These are phyloP conservation scores for Pogonognathellus flavescens DNA, from an alignment of 1,140 invertebrate species.

Conservation along the genomic window DNA sequence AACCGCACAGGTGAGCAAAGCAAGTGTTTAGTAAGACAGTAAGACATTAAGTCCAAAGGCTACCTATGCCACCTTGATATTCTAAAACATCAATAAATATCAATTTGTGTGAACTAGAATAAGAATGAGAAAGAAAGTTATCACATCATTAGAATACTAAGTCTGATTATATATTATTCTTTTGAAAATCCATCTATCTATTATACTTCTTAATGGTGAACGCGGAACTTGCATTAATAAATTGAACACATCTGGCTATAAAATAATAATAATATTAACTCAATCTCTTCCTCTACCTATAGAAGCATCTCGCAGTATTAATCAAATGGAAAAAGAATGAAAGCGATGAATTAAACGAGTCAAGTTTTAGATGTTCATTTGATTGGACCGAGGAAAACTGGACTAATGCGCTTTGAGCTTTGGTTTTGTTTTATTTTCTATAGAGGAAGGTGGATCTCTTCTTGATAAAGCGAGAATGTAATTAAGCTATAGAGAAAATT, in stretches of 20 bases:
- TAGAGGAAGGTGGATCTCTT: constrained; percentile 14
- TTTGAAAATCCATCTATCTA: no score
- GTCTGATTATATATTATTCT: neutral
- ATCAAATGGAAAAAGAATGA: constrained; percentile 33
- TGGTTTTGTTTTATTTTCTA: constrained; percentile 27
- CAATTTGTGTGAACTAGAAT: constrained; percentile 5
- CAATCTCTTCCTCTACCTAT: no score
- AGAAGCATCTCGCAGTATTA: no score
- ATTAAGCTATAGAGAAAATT: constrained; percentile 50
- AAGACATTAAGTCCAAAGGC: neutral
- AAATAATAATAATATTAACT: neutral
- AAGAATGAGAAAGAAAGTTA: constrained; percentile 20
- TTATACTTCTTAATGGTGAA: constrained; percentile 3
- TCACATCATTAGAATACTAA: constrained; percentile 32
- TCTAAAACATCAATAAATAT: constrained; percentile 24
- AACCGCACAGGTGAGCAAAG: neutral
- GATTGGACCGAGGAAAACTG: constrained; percentile 26
- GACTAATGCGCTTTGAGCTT: constrained; percentile 29
- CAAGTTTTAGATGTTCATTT: constrained; percentile 42
- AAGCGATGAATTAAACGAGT: constrained; percentile 25
- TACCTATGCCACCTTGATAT: neutral
- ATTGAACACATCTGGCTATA: neutral
- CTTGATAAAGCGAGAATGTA: constrained; percentile 36
- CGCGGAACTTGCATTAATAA: neutral
- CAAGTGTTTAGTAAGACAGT: neutral